phyloP scores from a whole-genome alignment of 2,113 vertebrate genomes.

The Circaetus cinerascens region DNA sequence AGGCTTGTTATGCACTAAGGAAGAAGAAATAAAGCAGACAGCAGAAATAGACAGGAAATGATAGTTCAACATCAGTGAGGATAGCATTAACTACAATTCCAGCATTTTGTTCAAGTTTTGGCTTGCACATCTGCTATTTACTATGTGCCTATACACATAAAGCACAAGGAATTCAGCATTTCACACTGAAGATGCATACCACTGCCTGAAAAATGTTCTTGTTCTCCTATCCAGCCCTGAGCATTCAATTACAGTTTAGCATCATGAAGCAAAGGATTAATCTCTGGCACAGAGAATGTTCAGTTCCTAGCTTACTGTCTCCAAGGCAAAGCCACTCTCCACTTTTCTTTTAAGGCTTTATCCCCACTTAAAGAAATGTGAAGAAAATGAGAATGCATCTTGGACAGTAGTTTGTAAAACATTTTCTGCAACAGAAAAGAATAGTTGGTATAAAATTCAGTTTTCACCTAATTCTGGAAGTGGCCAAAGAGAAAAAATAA shows the following conservation, averaged over 20 bases:
- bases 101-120: background rate
- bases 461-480: background rate
- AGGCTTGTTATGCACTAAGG: background rate
- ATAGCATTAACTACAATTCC: background rate
- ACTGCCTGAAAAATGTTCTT: background rate
- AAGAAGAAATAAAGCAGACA: background rate
- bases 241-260: background rate
- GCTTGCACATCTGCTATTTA: background rate
- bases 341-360: background rate
- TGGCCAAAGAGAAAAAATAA: background rate
- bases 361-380: background rate
- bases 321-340: background rate
- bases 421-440: background rate
- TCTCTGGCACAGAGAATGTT: background rate
- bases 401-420: background rate
- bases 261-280: background rate
- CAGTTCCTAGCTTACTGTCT: background rate
- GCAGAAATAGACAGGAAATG: background rate
- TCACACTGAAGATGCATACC: background rate
- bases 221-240: background rate
- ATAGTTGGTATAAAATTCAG: background rate
- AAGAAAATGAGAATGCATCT: background rate
- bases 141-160: background rate
- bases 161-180: background rate
- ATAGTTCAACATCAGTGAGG: background rate